These are phyloP conservation scores for Micrasema longulum DNA, from an alignment of 1,140 invertebrate species.

Conservation along the genomic window DNA sequence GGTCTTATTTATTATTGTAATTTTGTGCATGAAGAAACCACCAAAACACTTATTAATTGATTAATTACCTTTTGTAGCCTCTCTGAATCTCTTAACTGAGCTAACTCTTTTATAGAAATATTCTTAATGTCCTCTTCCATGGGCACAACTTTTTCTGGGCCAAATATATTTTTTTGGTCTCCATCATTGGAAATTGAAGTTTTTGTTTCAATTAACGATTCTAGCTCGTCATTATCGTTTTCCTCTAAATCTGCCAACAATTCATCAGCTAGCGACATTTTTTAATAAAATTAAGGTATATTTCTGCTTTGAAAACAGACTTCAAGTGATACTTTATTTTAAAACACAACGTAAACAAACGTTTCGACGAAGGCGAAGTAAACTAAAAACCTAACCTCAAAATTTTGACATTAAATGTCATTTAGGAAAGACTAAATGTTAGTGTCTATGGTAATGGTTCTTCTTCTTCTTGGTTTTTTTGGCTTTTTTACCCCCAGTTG, in stretches of 20 bases:
- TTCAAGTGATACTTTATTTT: neutral
- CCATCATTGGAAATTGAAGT: conserved; percentile 53
- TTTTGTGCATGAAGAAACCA: no score
- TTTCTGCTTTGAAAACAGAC: no score
- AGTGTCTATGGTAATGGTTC: conserved; percentile 20
- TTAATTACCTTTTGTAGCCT: conserved; percentile 75
- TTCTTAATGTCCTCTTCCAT: conserved; percentile 80
- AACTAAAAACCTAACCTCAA: conserved; percentile 14
- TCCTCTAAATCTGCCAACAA: conserved; percentile 95
- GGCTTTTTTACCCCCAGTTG: no score
- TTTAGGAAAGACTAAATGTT: no score
- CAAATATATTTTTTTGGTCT: conserved; percentile 56
- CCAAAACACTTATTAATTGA: no score
- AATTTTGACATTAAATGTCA: conserved; percentile 9
- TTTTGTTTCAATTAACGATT: conserved; percentile 69
- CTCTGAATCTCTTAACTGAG: conserved; percentile 86
- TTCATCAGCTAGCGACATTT: conserved; percentile 96
- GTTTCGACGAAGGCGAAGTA: neutral
- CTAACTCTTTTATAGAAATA: conserved; percentile 84
- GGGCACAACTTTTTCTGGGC: conserved; percentile 68
- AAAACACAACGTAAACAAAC: neutral
- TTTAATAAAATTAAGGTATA: conserved; percentile 17
- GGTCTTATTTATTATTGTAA: no score
- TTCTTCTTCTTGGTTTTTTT: no score
- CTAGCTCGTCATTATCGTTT: conserved; percentile 79